These are phyloP conservation scores for Leptinotarsa juncta DNA, from an alignment of 2,888 invertebrate species.

Conservation along the genomic window DNA sequence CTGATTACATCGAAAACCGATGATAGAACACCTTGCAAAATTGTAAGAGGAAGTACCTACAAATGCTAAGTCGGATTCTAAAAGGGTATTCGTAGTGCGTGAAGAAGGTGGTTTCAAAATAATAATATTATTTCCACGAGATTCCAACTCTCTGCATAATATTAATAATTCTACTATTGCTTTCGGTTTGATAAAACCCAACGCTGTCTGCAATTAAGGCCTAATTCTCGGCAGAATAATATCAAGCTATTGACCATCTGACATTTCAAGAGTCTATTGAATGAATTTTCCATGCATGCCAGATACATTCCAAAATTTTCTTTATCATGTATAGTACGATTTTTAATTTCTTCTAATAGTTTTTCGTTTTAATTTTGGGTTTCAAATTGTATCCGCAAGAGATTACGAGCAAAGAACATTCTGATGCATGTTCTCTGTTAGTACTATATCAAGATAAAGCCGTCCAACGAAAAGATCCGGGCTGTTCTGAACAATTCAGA, in stretches of 20 bases:
- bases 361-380: neutral
- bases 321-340: neutral
- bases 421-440: neutral
- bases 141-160: neutral
- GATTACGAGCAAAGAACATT: neutral
- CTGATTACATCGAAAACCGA: neutral
- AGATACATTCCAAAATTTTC: conserved; percentile 6
- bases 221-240: neutral
- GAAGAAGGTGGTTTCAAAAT: neutral
- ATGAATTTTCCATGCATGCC: neutral
- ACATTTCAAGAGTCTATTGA: neutral
- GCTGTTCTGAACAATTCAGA: neutral
- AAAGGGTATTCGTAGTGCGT: neutral
- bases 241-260: neutral
- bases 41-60: neutral
- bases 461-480: neutral
- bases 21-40: conserved; percentile 1
- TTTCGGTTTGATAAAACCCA: neutral
- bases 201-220: neutral
- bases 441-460: conserved; percentile 1
- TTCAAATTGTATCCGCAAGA: conserved; percentile 1
- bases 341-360: neutral
- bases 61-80: neutral
- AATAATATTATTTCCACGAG: neutral
- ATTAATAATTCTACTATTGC: neutral